A percentile compares a stretch with the other conserved stretches of the same genome.
phyloP scores from a whole-genome alignment of 2,113 vertebrate species.

The Lampris incognitus region DNA sequence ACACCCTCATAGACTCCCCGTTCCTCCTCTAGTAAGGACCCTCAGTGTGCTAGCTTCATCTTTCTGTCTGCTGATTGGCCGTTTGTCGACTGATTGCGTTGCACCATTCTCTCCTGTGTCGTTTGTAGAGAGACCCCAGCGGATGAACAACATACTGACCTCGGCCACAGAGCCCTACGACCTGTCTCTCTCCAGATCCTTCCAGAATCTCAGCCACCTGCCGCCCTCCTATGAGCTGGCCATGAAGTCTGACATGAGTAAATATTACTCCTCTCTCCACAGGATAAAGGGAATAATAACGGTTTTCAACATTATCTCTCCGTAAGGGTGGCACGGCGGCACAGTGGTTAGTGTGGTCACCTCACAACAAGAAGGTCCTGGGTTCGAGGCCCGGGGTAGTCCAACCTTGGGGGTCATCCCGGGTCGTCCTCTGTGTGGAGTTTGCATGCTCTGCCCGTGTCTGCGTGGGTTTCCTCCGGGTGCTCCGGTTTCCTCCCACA shows the following conservation, averaged over 20 bases:
- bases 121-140: slow-evolving; percentile 87
- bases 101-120: slow-evolving; percentile 37
- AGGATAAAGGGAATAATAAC: slow-evolving; percentile 82
- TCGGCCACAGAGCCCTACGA: slow-evolving; percentile 97
- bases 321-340: no score
- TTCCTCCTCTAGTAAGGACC: slow-evolving; percentile 11
- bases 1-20: not conserved
- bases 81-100: slow-evolving; percentile 36
- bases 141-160: slow-evolving; percentile 97
- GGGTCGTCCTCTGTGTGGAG: no score
- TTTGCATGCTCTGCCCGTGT: no score
- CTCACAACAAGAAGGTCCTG: no score
- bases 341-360: no score
- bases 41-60: slow-evolving; percentile 22
- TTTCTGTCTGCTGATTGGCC: slow-evolving; percentile 1
- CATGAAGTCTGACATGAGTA: slow-evolving; percentile 91
- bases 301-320: no score
- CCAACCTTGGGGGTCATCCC: no score
- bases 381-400: no score
- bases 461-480: no score
- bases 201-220: slow-evolving; percentile 97
- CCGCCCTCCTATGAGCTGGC: slow-evolving; percentile 93
- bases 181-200: slow-evolving; percentile 95
- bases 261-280: slow-evolving; percentile 90
- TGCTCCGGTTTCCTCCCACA: no score